Evolutionary conservation across 2,888 invertebrate genomes (phyloP), one percentile per base, ranked within the genome.

Genomic region (Cremastinae sp.): DNA sequence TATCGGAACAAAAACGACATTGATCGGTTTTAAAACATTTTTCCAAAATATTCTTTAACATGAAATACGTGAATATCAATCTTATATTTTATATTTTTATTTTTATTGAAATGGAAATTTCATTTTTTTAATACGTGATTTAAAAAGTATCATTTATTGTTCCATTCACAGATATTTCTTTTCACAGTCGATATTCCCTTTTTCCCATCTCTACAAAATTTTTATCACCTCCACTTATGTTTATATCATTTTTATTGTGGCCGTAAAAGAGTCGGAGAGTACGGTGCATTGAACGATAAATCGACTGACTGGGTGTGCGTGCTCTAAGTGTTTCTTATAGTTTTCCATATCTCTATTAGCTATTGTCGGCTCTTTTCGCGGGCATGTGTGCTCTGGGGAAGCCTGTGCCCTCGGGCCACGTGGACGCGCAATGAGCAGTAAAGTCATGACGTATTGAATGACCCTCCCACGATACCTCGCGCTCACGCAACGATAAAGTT

Each of bases 401-500:
- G 20, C 68, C 62, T 72, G 72, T 64, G 53, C 62, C 58, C 58
- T 56, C 28, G 64, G 14, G 51, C 66, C 72, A 75, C 75, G 72
- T 75, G 68, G 61, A 28, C 28, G 58, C 68, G 58, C 68, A 72
- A 72, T 58, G 16, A 62, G 51, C 45, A 59, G 41, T 22, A 37
- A 37, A 51, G 43, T 20, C 53, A 22, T 62, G 68, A 68, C 43
- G 59, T 59, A 51, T 72, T 35, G 68, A 72, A 72, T 47, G 49
- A 51, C 39, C 45, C 39, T 43, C 37, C 14, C 35, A 55, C 49
- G 62, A 72, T 58, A 64, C 8, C 72, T 28, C 22, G 51, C 45
- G 37, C 62, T 72, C 75, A 72, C 72, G 75, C 68, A 53, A 76
- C 72, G 51, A 2, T 66, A 51, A 55, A 59, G 53, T 49, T 64